Base-by-base conservation (phyloP, 2,113 vertebrate genomes). In the Crotophaga sulcirostris region DNA sequence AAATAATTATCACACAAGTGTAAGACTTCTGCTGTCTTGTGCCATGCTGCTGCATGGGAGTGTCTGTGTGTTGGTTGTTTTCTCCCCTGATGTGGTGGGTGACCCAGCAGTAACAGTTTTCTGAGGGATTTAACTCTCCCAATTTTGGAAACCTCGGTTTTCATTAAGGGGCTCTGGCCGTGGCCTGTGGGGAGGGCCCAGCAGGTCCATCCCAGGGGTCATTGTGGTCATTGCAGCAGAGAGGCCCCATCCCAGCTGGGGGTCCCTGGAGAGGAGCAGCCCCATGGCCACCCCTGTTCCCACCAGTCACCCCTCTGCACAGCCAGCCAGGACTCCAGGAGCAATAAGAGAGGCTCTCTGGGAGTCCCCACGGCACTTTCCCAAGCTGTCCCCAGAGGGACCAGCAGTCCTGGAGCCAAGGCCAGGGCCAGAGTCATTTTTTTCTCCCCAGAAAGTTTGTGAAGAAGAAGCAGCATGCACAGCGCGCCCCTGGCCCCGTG, bases 401-500 rank as follows among this genome's bases (percentile, higher is more conserved):
- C 56, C 68, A 77, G 52, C 56, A 69, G 47, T 75, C 56, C 56
- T 3, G 2, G 62, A 83, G 72, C 62, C n/a, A 55, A 73, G 45
- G 4, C 21, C 3, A 8, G 52, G 87, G 64, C 93, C 87, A 84
- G 84, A 89, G 73, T 77, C 2, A 2, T 93, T 95, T 95, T 68
- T 84, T 87, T 87, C 87, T 93, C 66, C 63, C 44, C 77, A 77
- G 54, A 33, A 91, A 83, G 77, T 66, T 34, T 77, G 87, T 68
- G 84, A 94, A 83, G 84, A 68, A 44, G 44, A 74, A 77, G 68
- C 0, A 2, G 3, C 1, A 5, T 0, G 2, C 31, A 13, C 1
- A 2, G 68, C 2, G 9, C 6, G 29, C 14, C 42, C 31, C n/a
- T 1, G 11, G 45, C 36, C 72, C 31, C 1, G 0, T 0, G 3